phyloP scores from a whole-genome alignment of 1,140 invertebrate genomes.

The Drosophila setifemur region DNA sequence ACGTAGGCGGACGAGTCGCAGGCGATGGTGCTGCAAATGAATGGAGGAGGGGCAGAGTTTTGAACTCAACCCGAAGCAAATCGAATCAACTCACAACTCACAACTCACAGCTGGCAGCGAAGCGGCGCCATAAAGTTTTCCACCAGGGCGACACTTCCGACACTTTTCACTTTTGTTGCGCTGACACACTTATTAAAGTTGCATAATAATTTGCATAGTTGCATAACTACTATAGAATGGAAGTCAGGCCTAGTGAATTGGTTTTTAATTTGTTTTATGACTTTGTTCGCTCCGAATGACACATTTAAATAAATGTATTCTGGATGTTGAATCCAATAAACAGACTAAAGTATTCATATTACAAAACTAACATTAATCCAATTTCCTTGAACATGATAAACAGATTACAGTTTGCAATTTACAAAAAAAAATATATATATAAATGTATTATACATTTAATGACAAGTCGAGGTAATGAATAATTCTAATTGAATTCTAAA shows the following conservation, averaged over 20 bases:
- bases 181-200: constrained; percentile 39
- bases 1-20: constrained; percentile 31
- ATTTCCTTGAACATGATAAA: too few species aligned
- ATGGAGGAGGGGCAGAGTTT: neutral
- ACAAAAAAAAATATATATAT: too few species aligned
- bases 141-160: constrained; percentile 47
- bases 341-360: too few species aligned
- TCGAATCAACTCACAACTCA: too few species aligned
- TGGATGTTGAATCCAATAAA: too few species aligned
- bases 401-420: too few species aligned
- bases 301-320: too few species aligned
- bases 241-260: neutral
- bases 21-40: neutral
- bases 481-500: too few species aligned
- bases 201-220: constrained; percentile 29
- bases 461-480: too few species aligned
- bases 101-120: constrained; percentile 13
- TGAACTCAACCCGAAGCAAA: constrained; percentile 4
- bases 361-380: too few species aligned
- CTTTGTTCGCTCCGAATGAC: too few species aligned
- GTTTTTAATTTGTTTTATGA: constrained; percentile 2
- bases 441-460: too few species aligned
- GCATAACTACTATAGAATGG: constrained; percentile 36
- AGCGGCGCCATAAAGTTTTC: constrained; percentile 44
- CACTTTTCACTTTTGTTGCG: constrained; percentile 53